Conservation (phyloP, 2,797 vertebrate genomes). For the Siniperca scherzeri region DNA sequence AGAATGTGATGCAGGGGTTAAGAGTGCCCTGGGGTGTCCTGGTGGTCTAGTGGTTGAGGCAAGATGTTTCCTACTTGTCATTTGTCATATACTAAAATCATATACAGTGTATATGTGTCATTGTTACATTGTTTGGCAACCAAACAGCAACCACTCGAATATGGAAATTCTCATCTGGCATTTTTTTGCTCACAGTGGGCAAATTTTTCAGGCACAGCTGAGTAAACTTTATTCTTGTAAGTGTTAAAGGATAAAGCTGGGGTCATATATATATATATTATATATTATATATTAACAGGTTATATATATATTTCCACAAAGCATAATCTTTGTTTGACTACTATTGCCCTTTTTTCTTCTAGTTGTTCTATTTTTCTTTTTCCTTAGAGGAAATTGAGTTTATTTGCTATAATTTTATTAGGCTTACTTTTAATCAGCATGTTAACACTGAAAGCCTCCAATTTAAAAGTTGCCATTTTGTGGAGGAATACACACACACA, state of each 20-base stretch:
- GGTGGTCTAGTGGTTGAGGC: background rate
- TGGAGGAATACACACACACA: slow-evolving; percentile 25
- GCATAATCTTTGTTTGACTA: slow-evolving; percentile 21
- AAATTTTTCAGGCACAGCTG: background rate
- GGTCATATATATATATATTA: no score
- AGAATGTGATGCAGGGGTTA: slow-evolving; percentile 17
- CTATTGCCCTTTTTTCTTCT: slow-evolving; percentile 28
- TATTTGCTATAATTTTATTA: slow-evolving; percentile 43
- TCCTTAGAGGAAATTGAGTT: slow-evolving; percentile 43
- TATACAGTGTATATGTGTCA: background rate
- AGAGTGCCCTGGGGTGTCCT: background rate
- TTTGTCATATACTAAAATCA: background rate
- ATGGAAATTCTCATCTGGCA: background rate
- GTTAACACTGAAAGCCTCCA: slow-evolving; percentile 54
- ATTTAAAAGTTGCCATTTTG: slow-evolving; percentile 61
- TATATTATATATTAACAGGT: no score
- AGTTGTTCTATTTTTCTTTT: slow-evolving; percentile 29
- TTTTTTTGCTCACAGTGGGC: slow-evolving; percentile 1
- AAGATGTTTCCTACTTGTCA: background rate
- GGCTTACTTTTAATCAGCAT: slow-evolving; percentile 68
- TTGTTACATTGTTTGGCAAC: background rate
- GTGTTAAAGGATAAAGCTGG: background rate
- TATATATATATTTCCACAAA: no score
- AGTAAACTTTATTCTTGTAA: background rate
- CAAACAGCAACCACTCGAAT: background rate